Conservation (phyloP, 2,888 invertebrate genomes). For the Osedax fenrisi region DNA sequence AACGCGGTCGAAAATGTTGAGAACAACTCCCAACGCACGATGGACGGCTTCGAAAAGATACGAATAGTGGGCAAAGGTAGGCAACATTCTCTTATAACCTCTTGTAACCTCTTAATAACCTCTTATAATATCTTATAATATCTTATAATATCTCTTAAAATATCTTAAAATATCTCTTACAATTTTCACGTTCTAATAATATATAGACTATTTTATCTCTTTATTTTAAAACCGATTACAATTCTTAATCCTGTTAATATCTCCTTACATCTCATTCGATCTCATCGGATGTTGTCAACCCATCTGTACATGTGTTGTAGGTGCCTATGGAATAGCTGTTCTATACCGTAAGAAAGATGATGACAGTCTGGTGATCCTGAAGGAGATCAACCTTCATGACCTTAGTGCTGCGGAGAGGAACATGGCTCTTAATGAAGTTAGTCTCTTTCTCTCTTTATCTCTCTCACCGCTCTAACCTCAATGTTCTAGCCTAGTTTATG, state of each 20-base stretch:
- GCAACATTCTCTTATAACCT: too few relatives aligned
- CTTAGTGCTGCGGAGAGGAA: conserved; percentile 60
- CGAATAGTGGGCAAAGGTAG: conserved; percentile 59
- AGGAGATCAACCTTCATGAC: conserved; percentile 63
- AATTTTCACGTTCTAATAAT: too few relatives aligned
- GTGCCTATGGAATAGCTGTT: conserved; percentile 63
- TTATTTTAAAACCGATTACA: too few relatives aligned
- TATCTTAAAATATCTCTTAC: too few relatives aligned
- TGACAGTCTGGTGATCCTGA: conserved; percentile 61
- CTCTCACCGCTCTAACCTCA: not conserved
- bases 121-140: too few relatives aligned
- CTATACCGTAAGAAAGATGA: conserved; percentile 59
- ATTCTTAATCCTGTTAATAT: too few relatives aligned
- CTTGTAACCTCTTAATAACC: too few relatives aligned
- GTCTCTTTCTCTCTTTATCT: conserved; percentile 2
- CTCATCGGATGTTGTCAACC: too few relatives aligned
- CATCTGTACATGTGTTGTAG: too few relatives aligned
- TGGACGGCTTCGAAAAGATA: conserved; percentile 56
- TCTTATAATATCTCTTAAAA: too few relatives aligned
- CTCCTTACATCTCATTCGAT: too few relatives aligned
- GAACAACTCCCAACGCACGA: conserved; percentile 43
- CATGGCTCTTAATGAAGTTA: conserved; percentile 61
- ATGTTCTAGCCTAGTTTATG: not conserved
- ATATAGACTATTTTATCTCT: too few relatives aligned
- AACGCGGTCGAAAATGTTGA: conserved; percentile 38